Percentiles rank a stretch among this genome's conserved stretches.
Conservation (phyloP, 2,113 vertebrate genomes). For the Cettia cetti region DNA sequence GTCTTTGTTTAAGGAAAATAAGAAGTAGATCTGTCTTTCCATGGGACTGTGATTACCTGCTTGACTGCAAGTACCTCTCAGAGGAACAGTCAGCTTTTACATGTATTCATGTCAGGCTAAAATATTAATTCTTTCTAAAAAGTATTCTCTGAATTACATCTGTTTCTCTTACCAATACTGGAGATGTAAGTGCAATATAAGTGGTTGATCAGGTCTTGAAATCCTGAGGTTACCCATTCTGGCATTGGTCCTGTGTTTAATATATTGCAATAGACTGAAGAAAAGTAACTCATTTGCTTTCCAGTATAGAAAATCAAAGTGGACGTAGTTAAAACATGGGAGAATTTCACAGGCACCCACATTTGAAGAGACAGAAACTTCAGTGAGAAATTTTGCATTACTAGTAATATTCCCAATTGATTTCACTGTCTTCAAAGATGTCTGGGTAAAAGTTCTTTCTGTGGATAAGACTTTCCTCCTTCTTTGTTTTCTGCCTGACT, state of each 20-base stretch:
- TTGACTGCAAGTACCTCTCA: background rate
- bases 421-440: slow-evolving; percentile 1
- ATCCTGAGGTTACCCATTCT: background rate
- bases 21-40: background rate
- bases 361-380: slow-evolving; percentile 9
- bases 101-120: background rate
- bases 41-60: background rate
- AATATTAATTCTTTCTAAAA: background rate
- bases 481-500: background rate
- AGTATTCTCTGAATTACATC: background rate
- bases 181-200: background rate
- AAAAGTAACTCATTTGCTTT: background rate
- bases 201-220: background rate
- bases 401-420: background rate
- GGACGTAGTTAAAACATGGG: background rate
- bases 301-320: background rate
- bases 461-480: background rate
- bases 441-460: background rate
- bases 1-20: background rate
- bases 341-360: background rate
- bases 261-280: background rate
- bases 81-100: background rate
- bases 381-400: background rate
- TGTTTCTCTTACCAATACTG: background rate
- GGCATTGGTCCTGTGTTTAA: background rate